Percentiles rank a stretch among this genome's conserved stretches.
Evolutionary conservation across 1,140 invertebrate genomes (phyloP).

Genomic region (Drosophila nikananu): DNA sequence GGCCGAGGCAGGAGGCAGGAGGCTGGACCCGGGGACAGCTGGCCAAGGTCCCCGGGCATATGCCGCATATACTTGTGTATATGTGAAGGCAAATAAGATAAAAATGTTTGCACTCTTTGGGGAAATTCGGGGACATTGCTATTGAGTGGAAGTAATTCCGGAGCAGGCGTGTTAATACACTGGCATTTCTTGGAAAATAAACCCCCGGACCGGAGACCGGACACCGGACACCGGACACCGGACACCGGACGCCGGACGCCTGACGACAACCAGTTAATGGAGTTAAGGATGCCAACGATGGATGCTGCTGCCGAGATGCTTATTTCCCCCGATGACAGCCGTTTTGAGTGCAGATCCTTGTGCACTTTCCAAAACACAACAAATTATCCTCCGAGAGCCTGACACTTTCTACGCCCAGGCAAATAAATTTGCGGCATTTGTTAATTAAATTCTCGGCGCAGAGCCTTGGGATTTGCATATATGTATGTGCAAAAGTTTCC

Average conservation of each 20-base stretch:
- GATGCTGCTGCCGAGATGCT: neutral
- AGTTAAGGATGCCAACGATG: too few species aligned
- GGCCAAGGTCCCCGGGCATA: constrained; percentile 11
- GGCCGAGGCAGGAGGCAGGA: too few species aligned
- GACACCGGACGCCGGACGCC: too few species aligned
- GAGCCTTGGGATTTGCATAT: constrained; percentile 33
- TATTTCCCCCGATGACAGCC: constrained; percentile 1
- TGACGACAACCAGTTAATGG: constrained; percentile 3
- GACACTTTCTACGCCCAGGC: neutral
- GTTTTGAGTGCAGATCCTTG: neutral
- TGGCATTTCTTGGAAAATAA: neutral
- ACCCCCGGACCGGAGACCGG: neutral
- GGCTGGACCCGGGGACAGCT: neutral
- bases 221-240: too few species aligned
- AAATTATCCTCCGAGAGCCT: constrained; percentile 8
- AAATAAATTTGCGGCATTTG: constrained; percentile 54
- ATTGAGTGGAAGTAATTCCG: constrained; percentile 18
- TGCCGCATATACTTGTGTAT: too few species aligned
- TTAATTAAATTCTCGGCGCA: constrained; percentile 55
- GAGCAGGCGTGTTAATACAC: neutral
- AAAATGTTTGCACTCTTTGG: constrained; percentile 27
- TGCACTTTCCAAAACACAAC: constrained; percentile 7
- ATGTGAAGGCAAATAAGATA: constrained; percentile 32
- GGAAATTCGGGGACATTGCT: constrained; percentile 31
- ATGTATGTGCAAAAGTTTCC: constrained; percentile 26